Conservation (phyloP, 1,140 invertebrate species). For the Papilio dardanus region DNA sequence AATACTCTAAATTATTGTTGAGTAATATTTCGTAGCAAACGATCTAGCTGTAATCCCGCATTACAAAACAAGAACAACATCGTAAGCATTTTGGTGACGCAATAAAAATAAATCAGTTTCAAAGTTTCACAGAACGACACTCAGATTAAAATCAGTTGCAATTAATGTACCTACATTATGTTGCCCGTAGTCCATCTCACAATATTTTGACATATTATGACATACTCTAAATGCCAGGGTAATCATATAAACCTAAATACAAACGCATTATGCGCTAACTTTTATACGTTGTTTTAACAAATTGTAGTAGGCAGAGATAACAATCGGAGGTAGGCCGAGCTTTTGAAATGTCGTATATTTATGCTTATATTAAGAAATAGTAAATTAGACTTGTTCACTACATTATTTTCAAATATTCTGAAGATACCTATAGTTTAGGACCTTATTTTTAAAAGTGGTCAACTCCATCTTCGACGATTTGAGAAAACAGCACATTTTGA, state of each 20-base stretch:
- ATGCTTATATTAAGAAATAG: too few species aligned
- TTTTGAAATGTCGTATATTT: not conserved
- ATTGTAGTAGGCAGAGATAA: conserved; percentile 15
- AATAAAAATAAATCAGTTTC: conserved; percentile 38
- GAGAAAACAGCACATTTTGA: too few species aligned
- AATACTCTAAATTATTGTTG: conserved; percentile 21
- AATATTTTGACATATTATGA: conserved; percentile 37
- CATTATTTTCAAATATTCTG: too few species aligned
- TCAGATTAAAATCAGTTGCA: conserved; percentile 33
- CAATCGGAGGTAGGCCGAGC: not conserved
- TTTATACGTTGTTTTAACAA: not conserved
- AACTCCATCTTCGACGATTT: too few species aligned
- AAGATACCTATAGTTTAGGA: too few species aligned
- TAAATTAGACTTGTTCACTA: too few species aligned
- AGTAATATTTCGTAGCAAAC: conserved; percentile 4
- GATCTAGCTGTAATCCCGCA: not conserved
- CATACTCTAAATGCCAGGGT: conserved; percentile 27
- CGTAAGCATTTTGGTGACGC: conserved; percentile 31
- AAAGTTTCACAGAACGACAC: conserved; percentile 31
- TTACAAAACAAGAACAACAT: conserved; percentile 31
- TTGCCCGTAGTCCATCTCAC: conserved; percentile 31
- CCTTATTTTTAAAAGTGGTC: too few species aligned
- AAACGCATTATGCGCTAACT: not conserved
- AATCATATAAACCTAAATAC: conserved; percentile 1
- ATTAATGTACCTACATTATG: conserved; percentile 34